Evolutionary conservation across 2,113 vertebrate genomes (phyloP), one percentile per base, ranked within the genome.

Genomic region (Parotia lawesii): DNA sequence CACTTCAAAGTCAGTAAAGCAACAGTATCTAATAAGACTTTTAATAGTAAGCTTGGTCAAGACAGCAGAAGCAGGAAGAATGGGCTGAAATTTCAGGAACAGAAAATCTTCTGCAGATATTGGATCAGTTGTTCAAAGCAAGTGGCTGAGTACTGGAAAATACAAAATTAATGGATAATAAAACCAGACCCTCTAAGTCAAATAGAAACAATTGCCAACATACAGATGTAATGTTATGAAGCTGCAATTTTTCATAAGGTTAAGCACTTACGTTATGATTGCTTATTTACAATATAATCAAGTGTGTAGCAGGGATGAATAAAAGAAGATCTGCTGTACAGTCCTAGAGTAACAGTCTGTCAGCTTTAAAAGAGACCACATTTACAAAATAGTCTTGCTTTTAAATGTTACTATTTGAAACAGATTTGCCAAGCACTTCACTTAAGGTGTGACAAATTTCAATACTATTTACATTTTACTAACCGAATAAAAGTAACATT

Each of bases 71-170:
- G 89, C 80, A 92, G 87, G 74, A 95, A 94, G 24, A 76, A 89
- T 85, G 91, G 93, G 87, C 87, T 93, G 85, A 77, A 91, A 83
- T 90, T 72, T 95, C 91, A 90, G 83, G 58, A 94, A 89, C 44
- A 72, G 58, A 67, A 54, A 84, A 57, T 47, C 47, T 95, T 74
- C 85, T 88, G 71, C 67, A 93, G 60, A 42, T 80, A 93, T 5
- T 57, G 54, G n/a, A 65, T 79, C 62, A 54, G 60, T 93, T 96
- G 81, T n/a, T 84, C 72, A 79, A 91, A 64, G 62, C 37, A 82
- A 91, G 44, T 64, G 67, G 89, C 37, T 28, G 45, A 86, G 35
- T 94, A 96, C 61, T 72, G n/a, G 60, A 92, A 93, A 93, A 62
- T 38, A 85, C 23, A 74, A 90, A 89, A 84, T 82, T 84, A 84